phyloP scores from a whole-genome alignment of 2,888 invertebrate genomes.

The Ochropacha duplaris region DNA sequence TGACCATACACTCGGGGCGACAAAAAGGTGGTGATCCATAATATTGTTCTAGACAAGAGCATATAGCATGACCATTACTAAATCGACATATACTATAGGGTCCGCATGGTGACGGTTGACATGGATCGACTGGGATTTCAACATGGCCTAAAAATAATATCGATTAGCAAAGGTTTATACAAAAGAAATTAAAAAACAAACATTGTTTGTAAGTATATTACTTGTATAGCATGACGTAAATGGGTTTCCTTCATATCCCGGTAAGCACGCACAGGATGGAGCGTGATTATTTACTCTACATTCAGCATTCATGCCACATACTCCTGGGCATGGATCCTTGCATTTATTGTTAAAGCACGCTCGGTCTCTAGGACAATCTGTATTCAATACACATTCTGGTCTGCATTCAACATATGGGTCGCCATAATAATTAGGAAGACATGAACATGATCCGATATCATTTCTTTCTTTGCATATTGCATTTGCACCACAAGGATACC shows the following conservation, averaged over 20 bases:
- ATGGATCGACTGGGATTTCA: constrained; percentile 77
- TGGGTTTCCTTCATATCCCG: constrained; percentile 91
- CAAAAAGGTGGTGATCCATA: constrained; percentile 91
- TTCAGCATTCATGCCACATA: constrained; percentile 92
- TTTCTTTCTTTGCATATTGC: constrained; percentile 92
- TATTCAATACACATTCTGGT: constrained; percentile 94
- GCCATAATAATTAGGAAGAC: constrained; percentile 91
- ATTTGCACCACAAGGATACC: constrained; percentile 93
- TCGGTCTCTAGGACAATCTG: constrained; percentile 89
- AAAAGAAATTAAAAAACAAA: constrained; percentile 2
- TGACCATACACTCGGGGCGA: constrained; percentile 91
- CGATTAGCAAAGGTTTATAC: constrained; percentile 1
- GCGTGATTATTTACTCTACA: constrained; percentile 92
- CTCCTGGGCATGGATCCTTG: constrained; percentile 91
- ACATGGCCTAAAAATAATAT: constrained; percentile 56
- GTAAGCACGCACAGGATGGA: constrained; percentile 89
- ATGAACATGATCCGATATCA: constrained; percentile 91
- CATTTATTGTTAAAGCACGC: constrained; percentile 94
- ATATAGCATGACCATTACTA: constrained; percentile 88
- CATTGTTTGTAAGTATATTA: constrained; percentile 31
- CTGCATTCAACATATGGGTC: constrained; percentile 93
- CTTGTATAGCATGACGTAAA: constrained; percentile 87
- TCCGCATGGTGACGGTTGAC: constrained; percentile 88
- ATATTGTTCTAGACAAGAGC: constrained; percentile 90
- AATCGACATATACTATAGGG: constrained; percentile 90